These are phyloP conservation scores for Eristalinus sepulchralis DNA, from an alignment of 2,888 invertebrate genomes.

Conservation along the genomic window DNA sequence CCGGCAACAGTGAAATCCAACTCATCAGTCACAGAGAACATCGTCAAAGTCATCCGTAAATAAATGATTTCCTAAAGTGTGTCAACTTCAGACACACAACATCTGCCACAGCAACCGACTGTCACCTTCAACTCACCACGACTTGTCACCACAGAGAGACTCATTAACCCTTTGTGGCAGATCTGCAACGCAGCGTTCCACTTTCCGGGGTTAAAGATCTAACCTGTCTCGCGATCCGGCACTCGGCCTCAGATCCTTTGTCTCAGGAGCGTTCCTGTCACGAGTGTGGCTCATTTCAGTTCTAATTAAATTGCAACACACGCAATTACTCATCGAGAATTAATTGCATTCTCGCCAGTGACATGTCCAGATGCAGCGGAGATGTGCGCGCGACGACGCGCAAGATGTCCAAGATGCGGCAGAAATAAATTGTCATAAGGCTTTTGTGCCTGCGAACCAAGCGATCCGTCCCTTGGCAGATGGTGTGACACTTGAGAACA, in stretches of 20 bases:
- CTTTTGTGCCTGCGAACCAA: constrained; percentile 19
- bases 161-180: neutral
- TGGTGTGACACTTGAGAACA: constrained; percentile 54
- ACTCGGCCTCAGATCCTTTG: constrained; percentile 34
- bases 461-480: constrained; percentile 54
- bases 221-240: constrained; percentile 11
- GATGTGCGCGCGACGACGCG: constrained; percentile 8
- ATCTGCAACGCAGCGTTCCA: constrained; percentile 12
- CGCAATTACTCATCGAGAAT: constrained; percentile 55
- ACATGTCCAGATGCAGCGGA: constrained; percentile 48
- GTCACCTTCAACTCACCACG: neutral
- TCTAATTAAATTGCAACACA: constrained; percentile 62
- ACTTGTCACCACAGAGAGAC: neutral
- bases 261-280: constrained; percentile 7
- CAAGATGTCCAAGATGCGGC: constrained; percentile 45
- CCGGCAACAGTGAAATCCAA: neutral
- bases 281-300: constrained; percentile 32
- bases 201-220: constrained; percentile 65
- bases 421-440: constrained; percentile 60
- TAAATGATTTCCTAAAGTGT: neutral
- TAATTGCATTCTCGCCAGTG: constrained; percentile 35
- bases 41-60: neutral
- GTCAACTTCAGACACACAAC: neutral
- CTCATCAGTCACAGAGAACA: neutral
- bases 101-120: neutral